Conservation (phyloP, 2,113 vertebrate genomes). For the Lepus americanus region DNA sequence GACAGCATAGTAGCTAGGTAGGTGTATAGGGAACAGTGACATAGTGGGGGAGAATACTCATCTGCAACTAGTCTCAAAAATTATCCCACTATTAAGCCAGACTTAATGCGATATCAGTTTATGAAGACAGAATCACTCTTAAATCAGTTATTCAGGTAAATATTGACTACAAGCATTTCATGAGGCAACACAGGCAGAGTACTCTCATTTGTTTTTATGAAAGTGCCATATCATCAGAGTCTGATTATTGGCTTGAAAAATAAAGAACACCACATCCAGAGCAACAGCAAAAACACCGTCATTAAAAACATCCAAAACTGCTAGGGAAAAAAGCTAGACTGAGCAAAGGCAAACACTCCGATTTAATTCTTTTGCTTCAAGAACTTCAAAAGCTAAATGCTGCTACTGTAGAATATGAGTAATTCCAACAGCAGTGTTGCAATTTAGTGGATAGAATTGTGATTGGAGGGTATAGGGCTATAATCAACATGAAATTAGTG, state of each 20-base stretch:
- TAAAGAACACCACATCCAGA: background rate
- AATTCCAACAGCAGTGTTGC: slow-evolving; percentile 36
- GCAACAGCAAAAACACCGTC: background rate
- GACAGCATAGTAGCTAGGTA: slow-evolving; percentile 12
- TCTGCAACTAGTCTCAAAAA: background rate
- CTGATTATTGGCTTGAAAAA: slow-evolving; percentile 25
- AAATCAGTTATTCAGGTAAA: slow-evolving; percentile 46
- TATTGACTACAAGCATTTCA: background rate
- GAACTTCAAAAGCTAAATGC: slow-evolving; percentile 55
- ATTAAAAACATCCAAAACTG: slow-evolving; percentile 43
- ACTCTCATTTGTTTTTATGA: slow-evolving; percentile 38
- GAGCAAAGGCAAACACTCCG: slow-evolving; percentile 39
- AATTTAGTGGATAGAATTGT: slow-evolving; percentile 16
- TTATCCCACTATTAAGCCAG: background rate
- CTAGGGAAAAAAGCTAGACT: background rate
- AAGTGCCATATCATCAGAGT: slow-evolving; percentile 12
- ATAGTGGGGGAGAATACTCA: background rate
- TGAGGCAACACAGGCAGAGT: background rate
- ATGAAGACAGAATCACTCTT: background rate
- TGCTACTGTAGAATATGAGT: slow-evolving; percentile 48
- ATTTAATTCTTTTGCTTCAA: slow-evolving; percentile 64
- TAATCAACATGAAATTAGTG: slow-evolving; percentile 70
- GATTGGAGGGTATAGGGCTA: background rate
- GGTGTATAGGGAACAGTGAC: background rate
- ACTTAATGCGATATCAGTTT: background rate